Base-by-base conservation (phyloP, 2,113 vertebrate genomes). In the Lontra canadensis region DNA sequence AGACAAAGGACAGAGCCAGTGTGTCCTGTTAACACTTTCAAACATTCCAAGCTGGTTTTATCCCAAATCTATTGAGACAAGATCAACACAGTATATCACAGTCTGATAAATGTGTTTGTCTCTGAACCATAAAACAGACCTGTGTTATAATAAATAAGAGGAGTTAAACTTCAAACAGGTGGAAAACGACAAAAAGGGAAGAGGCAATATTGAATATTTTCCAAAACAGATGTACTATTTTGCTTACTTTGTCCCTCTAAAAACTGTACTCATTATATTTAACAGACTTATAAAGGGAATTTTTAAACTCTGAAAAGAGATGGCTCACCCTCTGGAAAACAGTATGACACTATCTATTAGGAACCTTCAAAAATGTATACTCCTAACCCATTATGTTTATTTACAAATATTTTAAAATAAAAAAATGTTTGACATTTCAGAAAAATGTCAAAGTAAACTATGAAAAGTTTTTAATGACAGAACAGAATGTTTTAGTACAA, bases 1-100 rank as follows among this genome's bases (percentile, higher is more conserved):
- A 99, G 99, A 99, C 99, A 99, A 95, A 99, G 99, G 98, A 99
- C 99, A 4, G 99, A 99, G 97, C 99, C 99, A 44, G 99, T 99
- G 98, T 99, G 99, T 95, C 99, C 99, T 0, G 99, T 99, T 98
- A 99, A 98, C 97, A 99, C 99, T 98, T 99, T 99, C 98, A 99
- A 99, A 99, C 99, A 99, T 98, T 99, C 99, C 99, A 99, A 98
- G 90, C 99, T 99, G 98, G 99, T 99, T 98, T 99, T 99, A 98
- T 99, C 99, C 99, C 99, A 99, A 87, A 99, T 99, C 99, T 99
- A 93, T 95, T 61, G 69, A 96, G 97, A 96, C 55, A 98, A 97
- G 93, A 57, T 20, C 34, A 76, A 84, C 39, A 83, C 47, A 97
- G 84, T 36, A 4, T 34, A 59, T 49, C 63, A 80, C 63, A 69